A percentile compares a stretch with the other conserved stretches of the same genome.
Evolutionary conservation across 2,113 vertebrate species (phyloP).

Genomic region (Xiphophorus couchianus): DNA sequence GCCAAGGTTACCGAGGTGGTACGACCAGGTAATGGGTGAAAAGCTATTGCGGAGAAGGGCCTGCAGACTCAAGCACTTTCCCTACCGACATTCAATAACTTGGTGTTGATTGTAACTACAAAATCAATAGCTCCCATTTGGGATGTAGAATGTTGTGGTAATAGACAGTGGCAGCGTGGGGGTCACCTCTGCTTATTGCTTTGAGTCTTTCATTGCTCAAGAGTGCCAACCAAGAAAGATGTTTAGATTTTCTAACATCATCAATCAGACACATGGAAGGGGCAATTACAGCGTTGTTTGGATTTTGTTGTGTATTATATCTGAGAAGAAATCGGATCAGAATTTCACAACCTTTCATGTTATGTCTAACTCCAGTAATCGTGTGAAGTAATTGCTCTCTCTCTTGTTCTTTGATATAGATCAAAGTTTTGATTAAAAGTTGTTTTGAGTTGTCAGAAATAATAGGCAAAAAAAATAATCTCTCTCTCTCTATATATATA

Average conservation of each 20-base stretch:
- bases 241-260: background rate
- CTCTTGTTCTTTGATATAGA: background rate
- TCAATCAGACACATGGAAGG: slow-evolving; percentile 5
- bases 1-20: slow-evolving; percentile 83
- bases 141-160: slow-evolving; percentile 78
- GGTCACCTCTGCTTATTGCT: slow-evolving; percentile 36
- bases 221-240: slow-evolving; percentile 24
- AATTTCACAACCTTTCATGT: slow-evolving; percentile 24
- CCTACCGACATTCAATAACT: slow-evolving; percentile 93
- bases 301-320: slow-evolving; percentile 9
- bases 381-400: too few species aligned
- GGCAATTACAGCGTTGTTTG: background rate
- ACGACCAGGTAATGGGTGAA: slow-evolving; percentile 59
- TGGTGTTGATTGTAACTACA: slow-evolving; percentile 90
- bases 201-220: slow-evolving; percentile 17
- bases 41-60: slow-evolving; percentile 84
- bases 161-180: slow-evolving; percentile 35
- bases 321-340: slow-evolving; percentile 8
- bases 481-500: too few species aligned
- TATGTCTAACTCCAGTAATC: too few species aligned
- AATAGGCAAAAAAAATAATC: too few species aligned
- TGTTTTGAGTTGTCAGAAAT: background rate
- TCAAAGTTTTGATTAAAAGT: background rate
- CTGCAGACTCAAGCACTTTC: slow-evolving; percentile 86
- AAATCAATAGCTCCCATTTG: slow-evolving; percentile 87